Evolutionary conservation across 2,888 invertebrate species (phyloP).

Genomic region (Lottia scabra): DNA sequence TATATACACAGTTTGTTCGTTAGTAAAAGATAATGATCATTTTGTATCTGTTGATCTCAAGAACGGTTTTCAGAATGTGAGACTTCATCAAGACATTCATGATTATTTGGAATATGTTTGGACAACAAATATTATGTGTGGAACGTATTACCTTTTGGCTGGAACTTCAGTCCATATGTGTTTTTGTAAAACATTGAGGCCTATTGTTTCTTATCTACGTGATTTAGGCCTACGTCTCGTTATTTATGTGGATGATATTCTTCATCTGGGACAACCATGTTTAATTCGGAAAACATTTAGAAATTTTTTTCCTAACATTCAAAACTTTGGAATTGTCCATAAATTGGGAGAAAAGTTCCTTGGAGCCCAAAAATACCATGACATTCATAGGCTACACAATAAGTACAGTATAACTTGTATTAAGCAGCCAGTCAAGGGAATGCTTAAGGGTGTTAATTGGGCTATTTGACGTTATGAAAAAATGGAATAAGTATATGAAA

Average conservation of each 20-base stretch:
- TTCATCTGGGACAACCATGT: too few relatives aligned
- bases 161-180: neutral
- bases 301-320: neutral
- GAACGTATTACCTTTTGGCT: neutral
- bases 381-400: too few relatives aligned
- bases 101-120: neutral
- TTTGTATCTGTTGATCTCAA: too few relatives aligned
- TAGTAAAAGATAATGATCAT: neutral
- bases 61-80: neutral
- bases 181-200: conserved; percentile 11
- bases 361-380: too few relatives aligned
- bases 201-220: too few relatives aligned
- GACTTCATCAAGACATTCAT: neutral
- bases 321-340: neutral
- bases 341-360: too few relatives aligned
- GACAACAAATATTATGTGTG: neutral
- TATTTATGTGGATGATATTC: neutral
- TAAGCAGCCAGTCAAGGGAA: too few relatives aligned
- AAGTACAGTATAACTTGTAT: too few relatives aligned
- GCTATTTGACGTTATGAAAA: too few relatives aligned
- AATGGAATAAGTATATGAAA: too few relatives aligned
- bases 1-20: neutral
- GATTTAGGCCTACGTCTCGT: too few relatives aligned
- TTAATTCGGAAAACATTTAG: neutral
- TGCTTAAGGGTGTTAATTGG: too few relatives aligned